These are phyloP conservation scores for Yoshiicerus persimilis DNA, from an alignment of 1,140 invertebrate species.

Conservation along the genomic window DNA sequence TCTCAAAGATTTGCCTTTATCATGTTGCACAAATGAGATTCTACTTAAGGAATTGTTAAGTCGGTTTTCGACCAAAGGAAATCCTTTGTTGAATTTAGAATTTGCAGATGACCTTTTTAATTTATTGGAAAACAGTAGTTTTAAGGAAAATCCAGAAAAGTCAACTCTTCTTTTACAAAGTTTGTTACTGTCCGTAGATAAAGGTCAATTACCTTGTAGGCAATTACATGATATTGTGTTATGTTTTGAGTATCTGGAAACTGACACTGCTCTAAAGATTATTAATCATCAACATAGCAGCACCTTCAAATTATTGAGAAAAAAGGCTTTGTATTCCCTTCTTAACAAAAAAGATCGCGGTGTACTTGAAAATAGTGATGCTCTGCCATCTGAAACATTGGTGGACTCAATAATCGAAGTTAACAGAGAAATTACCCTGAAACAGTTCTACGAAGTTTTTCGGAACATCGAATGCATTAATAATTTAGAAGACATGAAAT, in stretches of 20 bases:
- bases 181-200: neutral
- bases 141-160: too few species aligned
- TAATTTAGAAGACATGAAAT: neutral
- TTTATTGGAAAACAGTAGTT: neutral
- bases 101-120: neutral
- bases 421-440: neutral
- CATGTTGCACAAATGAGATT: neutral
- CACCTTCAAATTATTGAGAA: neutral
- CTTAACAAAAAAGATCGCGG: neutral
- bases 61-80: neutral
- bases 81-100: neutral
- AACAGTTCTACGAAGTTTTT: neutral
- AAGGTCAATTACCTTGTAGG: neutral
- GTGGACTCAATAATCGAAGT: neutral
- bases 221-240: neutral
- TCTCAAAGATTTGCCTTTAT: neutral
- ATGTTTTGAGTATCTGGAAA: neutral
- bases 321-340: neutral
- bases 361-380: too few species aligned
- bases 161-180: neutral
- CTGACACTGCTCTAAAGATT: neutral
- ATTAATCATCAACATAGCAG: neutral
- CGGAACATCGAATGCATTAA: neutral
- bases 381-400: neutral
- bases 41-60: neutral